Conservation (phyloP, 2,888 invertebrate species). For the Oasisia sp. region DNA sequence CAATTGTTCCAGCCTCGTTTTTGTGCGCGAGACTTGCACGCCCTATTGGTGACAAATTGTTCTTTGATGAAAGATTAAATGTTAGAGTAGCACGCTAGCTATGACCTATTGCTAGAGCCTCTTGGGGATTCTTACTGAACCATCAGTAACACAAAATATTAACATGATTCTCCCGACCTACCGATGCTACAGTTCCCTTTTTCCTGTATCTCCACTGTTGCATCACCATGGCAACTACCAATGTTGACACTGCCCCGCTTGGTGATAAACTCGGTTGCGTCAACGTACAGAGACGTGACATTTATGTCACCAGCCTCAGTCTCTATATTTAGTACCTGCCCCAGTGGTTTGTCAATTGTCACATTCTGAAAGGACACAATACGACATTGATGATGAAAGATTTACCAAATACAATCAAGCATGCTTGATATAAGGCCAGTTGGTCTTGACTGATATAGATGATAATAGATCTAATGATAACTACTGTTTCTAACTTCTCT, state of each 20-base stretch:
- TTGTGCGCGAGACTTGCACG: too few species aligned
- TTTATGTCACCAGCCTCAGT: neutral
- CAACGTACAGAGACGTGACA: neutral
- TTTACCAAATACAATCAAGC: neutral
- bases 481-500: too few species aligned
- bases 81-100: too few species aligned
- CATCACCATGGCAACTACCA: slow-evolving; percentile 13
- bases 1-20: too few species aligned
- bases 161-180: neutral
- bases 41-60: too few species aligned
- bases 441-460: too few species aligned
- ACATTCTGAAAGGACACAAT: neutral
- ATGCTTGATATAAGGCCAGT: neutral
- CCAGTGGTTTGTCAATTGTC: slow-evolving; percentile 5
- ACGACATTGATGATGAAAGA: neutral
- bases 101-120: too few species aligned
- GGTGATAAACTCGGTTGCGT: neutral
- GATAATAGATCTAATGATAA: too few species aligned
- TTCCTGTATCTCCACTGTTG: neutral
- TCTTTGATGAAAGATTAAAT: too few species aligned
- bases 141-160: neutral
- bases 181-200: neutral
- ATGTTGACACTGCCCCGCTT: neutral
- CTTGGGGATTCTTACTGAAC: neutral
- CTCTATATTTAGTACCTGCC: neutral